Evolutionary conservation across 2,113 vertebrate genomes (phyloP).

Genomic region (Chlorodrepanis virens): DNA sequence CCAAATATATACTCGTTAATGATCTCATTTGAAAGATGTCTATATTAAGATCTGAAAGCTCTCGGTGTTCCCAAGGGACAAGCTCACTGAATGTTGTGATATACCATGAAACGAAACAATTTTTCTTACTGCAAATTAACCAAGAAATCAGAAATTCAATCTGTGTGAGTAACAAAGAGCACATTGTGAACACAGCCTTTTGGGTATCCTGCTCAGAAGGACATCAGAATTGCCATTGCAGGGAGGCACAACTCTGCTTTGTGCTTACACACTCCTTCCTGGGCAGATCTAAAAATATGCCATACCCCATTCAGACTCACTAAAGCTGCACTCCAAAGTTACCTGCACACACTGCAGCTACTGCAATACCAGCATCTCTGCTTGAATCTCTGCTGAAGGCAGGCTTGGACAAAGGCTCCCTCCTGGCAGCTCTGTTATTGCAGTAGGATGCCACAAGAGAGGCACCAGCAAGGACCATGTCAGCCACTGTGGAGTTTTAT

Average conservation of each 20-base stretch:
- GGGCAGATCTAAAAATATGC: neutral
- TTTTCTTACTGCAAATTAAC: neutral
- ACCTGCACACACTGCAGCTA: neutral
- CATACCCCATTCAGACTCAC: neutral
- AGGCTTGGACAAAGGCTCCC: neutral
- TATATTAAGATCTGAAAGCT: constrained; percentile 21
- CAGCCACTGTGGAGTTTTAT: neutral
- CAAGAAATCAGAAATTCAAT: neutral
- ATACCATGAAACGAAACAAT: neutral
- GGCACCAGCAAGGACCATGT: neutral
- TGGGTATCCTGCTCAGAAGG: neutral
- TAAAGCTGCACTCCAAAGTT: neutral
- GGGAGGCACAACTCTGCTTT: neutral
- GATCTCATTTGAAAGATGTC: constrained; percentile 50
- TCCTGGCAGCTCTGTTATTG: neutral
- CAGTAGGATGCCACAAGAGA: neutral
- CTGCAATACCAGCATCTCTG: neutral
- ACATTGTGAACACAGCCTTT: neutral
- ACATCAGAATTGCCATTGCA: neutral
- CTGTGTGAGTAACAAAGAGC: neutral
- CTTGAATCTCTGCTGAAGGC: neutral
- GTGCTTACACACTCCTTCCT: neutral
- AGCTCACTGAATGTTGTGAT: neutral
- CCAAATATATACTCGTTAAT: constrained; percentile 14
- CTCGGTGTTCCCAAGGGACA: neutral